Evolutionary conservation across 1,140 invertebrate species (phyloP).

Genomic region (Drosophila pachea): DNA sequence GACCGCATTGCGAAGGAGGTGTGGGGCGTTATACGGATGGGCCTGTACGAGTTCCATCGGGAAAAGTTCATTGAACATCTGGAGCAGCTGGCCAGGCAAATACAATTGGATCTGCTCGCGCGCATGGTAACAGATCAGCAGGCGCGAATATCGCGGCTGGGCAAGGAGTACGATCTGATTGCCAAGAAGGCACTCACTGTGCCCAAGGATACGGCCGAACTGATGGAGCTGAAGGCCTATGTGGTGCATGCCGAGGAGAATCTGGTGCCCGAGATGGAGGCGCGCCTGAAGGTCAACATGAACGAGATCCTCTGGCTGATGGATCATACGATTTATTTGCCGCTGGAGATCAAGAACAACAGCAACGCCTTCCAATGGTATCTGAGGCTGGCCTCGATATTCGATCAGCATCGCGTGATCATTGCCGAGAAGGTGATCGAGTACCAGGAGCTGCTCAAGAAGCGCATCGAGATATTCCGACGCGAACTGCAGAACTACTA

Average conservation of each 20-base stretch:
- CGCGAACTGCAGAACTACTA: slow-evolving; percentile 89
- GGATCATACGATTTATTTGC: slow-evolving; percentile 88
- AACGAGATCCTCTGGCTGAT: slow-evolving; percentile 81
- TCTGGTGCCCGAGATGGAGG: slow-evolving; percentile 87
- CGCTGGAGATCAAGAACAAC: slow-evolving; percentile 92
- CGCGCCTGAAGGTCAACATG: slow-evolving; percentile 82
- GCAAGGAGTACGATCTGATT: slow-evolving; percentile 91
- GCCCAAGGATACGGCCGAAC: slow-evolving; percentile 89
- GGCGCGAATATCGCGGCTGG: slow-evolving; percentile 84
- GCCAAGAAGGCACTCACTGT: slow-evolving; percentile 87
- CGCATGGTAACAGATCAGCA: slow-evolving; percentile 91
- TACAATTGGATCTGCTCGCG: slow-evolving; percentile 86
- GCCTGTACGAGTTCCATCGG: slow-evolving; percentile 92
- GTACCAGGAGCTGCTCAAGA: slow-evolving; percentile 89
- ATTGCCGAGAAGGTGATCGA: slow-evolving; percentile 90
- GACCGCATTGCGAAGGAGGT: slow-evolving; percentile 83
- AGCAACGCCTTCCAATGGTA: slow-evolving; percentile 93
- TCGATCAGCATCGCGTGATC: slow-evolving; percentile 90
- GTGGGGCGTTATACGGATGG: slow-evolving; percentile 85
- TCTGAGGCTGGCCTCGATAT: slow-evolving; percentile 86
- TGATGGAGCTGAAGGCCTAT: slow-evolving; percentile 91
- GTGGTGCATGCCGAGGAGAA: slow-evolving; percentile 85
- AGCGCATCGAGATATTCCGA: slow-evolving; percentile 69
- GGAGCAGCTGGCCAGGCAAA: slow-evolving; percentile 83
- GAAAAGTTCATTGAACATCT: slow-evolving; percentile 88